Evolutionary conservation across 2,797 vertebrate genomes (phyloP).

Genomic region (Mus minutoides): DNA sequence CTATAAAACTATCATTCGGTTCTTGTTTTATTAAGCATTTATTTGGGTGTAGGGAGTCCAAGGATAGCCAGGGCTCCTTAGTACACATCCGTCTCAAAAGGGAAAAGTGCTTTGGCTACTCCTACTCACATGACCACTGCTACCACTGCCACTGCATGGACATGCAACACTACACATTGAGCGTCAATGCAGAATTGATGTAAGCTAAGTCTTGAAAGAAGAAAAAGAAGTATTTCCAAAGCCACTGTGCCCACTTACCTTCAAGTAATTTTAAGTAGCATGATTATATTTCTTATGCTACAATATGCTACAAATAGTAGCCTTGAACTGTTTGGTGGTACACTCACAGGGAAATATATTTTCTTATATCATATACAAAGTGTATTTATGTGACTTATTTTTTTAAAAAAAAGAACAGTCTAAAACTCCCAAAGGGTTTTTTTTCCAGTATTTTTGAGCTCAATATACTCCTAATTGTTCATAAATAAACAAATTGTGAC

Average conservation of each 20-base stretch:
- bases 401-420: constrained; percentile 27
- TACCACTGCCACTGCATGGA: not conserved
- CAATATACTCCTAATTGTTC: not conserved
- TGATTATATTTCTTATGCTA: not conserved
- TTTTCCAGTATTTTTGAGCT: constrained; percentile 47
- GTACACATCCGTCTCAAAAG: not conserved
- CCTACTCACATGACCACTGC: not conserved
- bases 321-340: not conserved
- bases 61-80: not conserved
- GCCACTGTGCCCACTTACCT: not conserved
- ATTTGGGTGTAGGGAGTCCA: not conserved
- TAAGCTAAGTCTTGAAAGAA: not conserved
- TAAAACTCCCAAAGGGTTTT: not conserved
- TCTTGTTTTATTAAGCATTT: constrained; percentile 42
- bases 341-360: not conserved
- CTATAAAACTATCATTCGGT: constrained; percentile 29
- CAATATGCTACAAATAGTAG: not conserved
- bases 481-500: not conserved
- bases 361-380: not conserved
- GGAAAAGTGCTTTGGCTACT: not conserved
- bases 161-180: not conserved
- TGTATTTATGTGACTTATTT: not conserved
- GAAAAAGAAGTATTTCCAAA: not conserved
- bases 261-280: constrained; percentile 1
- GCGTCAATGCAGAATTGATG: not conserved